phyloP scores from a whole-genome alignment of 1,140 invertebrate species.

The Lineus longissimus region DNA sequence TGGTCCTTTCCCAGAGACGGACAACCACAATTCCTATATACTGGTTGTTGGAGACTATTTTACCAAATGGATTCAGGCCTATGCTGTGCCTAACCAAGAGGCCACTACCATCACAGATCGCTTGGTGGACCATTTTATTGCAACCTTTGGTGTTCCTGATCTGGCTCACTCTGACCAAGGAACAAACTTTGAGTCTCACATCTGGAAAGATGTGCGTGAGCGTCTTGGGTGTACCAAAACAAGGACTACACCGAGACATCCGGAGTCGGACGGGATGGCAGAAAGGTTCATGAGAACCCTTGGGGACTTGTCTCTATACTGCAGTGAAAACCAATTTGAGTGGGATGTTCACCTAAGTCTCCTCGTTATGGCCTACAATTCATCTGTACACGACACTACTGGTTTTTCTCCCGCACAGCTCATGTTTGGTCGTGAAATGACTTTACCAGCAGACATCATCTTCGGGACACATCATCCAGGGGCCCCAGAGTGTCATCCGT shows the following conservation, averaged over 20 bases:
- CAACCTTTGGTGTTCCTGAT: constrained; percentile 14
- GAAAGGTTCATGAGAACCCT: constrained; percentile 27
- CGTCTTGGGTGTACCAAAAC: constrained; percentile 15
- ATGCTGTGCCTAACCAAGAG: constrained; percentile 24
- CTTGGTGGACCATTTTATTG: constrained; percentile 30
- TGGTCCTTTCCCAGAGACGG: constrained; percentile 29
- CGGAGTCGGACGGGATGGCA: constrained; percentile 22
- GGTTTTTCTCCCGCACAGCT: constrained; percentile 20
- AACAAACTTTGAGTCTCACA: constrained; percentile 17
- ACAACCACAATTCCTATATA: constrained; percentile 32
- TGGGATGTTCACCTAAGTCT: constrained; percentile 22
- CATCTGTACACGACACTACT: constrained; percentile 19
- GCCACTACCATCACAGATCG: constrained; percentile 31
- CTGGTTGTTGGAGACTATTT: constrained; percentile 34
- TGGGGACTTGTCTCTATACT: constrained; percentile 1
- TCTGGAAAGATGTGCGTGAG: constrained; percentile 17
- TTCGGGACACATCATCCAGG: neutral
- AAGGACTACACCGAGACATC: constrained; percentile 24
- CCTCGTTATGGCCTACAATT: constrained; percentile 16
- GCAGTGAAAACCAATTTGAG: constrained; percentile 11
- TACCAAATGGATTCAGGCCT: constrained; percentile 36
- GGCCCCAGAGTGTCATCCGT: too few species aligned
- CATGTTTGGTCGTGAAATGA: constrained; percentile 24
- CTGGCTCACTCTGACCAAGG: constrained; percentile 13
- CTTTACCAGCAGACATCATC: constrained; percentile 14